Evolutionary conservation across 2,113 vertebrate species (phyloP).

Genomic region (Geothlypis trichas): DNA sequence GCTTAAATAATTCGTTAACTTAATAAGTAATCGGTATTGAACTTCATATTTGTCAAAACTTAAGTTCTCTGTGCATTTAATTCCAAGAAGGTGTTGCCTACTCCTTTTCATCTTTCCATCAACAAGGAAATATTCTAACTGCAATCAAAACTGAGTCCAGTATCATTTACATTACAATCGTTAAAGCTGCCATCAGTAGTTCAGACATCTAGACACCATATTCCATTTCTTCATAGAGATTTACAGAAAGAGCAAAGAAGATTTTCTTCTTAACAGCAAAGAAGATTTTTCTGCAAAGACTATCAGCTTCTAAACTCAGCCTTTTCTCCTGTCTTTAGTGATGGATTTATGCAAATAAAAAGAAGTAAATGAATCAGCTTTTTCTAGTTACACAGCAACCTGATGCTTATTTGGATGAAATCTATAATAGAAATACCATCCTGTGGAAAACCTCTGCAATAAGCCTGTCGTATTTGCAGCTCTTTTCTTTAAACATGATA

Average conservation of each 20-base stretch:
- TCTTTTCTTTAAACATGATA: background rate
- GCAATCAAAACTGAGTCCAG: conserved; percentile 4
- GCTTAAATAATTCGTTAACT: conserved; percentile 29
- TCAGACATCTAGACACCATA: conserved; percentile 32
- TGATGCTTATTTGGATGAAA: conserved; percentile 1
- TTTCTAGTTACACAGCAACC: conserved; percentile 35
- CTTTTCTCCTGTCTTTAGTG: conserved; percentile 7
- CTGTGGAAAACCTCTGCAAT: background rate
- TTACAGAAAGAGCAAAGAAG: conserved; percentile 63
- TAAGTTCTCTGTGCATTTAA: background rate
- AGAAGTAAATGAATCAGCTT: conserved; percentile 64
- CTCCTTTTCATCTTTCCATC: conserved; percentile 40
- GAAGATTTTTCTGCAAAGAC: conserved; percentile 49
- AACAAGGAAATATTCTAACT: conserved; percentile 37
- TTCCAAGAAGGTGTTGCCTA: conserved; percentile 3
- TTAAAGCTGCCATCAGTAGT: conserved; percentile 3
- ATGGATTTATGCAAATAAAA: conserved; percentile 39
- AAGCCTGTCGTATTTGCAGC: background rate
- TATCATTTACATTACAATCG: conserved; percentile 26
- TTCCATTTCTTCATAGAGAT: conserved; percentile 44
- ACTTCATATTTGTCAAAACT: conserved; percentile 42
- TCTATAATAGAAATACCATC: background rate
- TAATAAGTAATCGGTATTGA: conserved; percentile 1
- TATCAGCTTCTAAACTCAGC: conserved; percentile 44
- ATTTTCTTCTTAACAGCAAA: conserved; percentile 68